Evolutionary conservation across 2,113 vertebrate species (phyloP).

Genomic region (Hemiscyllium ocellatum): DNA sequence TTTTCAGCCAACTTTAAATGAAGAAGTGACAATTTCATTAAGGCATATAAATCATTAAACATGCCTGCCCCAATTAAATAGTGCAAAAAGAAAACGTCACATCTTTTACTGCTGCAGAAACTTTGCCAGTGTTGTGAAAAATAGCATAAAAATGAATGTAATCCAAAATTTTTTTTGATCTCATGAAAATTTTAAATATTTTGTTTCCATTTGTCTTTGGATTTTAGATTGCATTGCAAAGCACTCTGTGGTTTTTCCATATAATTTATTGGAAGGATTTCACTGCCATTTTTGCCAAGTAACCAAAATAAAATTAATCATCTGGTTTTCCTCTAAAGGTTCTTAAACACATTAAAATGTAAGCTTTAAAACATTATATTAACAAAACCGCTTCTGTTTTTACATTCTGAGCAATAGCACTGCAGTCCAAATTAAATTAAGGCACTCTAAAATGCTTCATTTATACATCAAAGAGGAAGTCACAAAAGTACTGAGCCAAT

Average conservation of each 20-base stretch:
- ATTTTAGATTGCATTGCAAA: background rate
- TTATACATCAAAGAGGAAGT: background rate
- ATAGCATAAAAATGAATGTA: background rate
- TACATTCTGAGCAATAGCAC: background rate
- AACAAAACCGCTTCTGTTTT: conserved; percentile 9
- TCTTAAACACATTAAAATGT: conserved; percentile 21
- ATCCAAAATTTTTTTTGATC: background rate
- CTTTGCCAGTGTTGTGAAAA: background rate
- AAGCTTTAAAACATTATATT: background rate
- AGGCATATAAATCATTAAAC: background rate
- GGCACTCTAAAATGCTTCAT: background rate
- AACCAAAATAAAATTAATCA: background rate
- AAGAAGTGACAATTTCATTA: background rate
- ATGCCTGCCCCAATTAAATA: background rate
- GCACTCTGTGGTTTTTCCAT: background rate
- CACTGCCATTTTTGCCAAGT: background rate
- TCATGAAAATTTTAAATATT: background rate
- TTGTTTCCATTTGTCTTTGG: background rate
- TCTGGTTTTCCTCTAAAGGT: background rate
- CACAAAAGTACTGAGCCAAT: background rate
- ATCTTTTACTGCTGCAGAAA: background rate
- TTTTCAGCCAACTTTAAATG: background rate
- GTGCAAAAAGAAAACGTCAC: background rate
- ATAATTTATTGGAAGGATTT: conserved; percentile 5
- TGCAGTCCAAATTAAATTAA: background rate